A percentile compares a stretch with the other conserved stretches of the same genome.
Conservation (phyloP, 2,797 vertebrate species). For the Poecile montanus region DNA sequence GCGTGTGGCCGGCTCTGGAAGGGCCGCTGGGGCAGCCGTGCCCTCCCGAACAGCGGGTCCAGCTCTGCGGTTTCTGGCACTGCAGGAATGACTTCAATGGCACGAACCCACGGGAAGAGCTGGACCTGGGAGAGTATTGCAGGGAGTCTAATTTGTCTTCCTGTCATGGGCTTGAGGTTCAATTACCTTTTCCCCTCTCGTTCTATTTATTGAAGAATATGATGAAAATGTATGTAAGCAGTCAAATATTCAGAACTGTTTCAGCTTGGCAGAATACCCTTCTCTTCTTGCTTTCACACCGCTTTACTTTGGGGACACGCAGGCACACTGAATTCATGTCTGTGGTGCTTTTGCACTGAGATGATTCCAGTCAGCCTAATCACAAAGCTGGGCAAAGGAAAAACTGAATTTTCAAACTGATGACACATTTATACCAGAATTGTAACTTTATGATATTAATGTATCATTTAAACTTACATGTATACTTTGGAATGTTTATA, state of each 20-base stretch:
- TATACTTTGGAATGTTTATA: conserved; percentile 80
- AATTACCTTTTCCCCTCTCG: not conserved
- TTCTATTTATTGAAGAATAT: conserved; percentile 6
- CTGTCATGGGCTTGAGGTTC: not conserved
- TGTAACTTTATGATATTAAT: conserved; percentile 75
- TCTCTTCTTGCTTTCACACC: not conserved
- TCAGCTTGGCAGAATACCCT: not conserved
- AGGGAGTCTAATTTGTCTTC: conserved; percentile 18
- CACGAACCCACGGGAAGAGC: not conserved
- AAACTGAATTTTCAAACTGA: conserved; percentile 55
- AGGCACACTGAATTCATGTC: not conserved
- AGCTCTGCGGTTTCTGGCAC: conserved; percentile 21
- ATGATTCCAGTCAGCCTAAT: conserved; percentile 59
- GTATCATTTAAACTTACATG: conserved; percentile 75
- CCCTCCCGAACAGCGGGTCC: not conserved
- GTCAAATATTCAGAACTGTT: conserved; percentile 15
- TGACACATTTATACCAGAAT: conserved; percentile 76
- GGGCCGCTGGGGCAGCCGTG: not conserved
- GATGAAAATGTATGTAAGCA: conserved; percentile 4
- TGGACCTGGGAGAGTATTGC: not conserved
- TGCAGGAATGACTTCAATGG: not conserved
- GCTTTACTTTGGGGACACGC: not conserved
- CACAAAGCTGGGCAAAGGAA: conserved; percentile 17
- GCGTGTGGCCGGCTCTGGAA: not conserved
- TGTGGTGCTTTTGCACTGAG: not conserved